These are phyloP conservation scores for Epinephelus coioides DNA, from an alignment of 2,797 vertebrate genomes.

Conservation along the genomic window DNA sequence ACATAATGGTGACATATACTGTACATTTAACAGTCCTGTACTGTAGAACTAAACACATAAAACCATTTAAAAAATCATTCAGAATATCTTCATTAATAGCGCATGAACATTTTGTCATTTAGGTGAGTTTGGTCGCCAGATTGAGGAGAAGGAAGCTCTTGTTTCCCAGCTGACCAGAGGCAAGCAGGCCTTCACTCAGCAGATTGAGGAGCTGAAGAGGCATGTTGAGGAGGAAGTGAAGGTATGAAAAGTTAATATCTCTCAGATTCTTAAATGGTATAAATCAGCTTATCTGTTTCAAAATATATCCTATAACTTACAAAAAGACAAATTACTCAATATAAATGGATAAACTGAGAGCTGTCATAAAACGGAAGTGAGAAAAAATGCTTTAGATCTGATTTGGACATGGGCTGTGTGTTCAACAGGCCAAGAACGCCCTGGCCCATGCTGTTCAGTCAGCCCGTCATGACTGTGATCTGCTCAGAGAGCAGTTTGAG, in stretches of 20 bases:
- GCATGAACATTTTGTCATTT: neutral
- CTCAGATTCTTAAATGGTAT: neutral
- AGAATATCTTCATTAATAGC: neutral
- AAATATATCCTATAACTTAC: no score
- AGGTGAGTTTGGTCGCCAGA: conserved; percentile 88
- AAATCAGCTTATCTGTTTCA: no score
- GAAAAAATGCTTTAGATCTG: no score
- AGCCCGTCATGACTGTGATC: conserved; percentile 89
- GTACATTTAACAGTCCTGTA: no score
- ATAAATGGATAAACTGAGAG: no score
- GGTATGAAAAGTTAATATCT: conserved; percentile 46
- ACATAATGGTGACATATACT: no score
- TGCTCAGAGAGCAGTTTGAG: conserved; percentile 91
- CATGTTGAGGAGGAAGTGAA: conserved; percentile 88
- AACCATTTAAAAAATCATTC: no score
- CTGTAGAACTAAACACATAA: no score
- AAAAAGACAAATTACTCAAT: no score
- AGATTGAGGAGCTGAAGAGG: conserved; percentile 92
- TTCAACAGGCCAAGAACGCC: conserved; percentile 88
- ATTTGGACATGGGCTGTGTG: neutral
- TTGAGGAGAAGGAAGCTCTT: conserved; percentile 91
- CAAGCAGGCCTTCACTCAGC: conserved; percentile 92
- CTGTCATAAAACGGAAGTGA: neutral
- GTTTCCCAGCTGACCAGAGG: conserved; percentile 91
- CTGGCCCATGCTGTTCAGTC: conserved; percentile 89